phyloP scores from a whole-genome alignment of 2,113 vertebrate species.

The Muntiacus muntjak region DNA sequence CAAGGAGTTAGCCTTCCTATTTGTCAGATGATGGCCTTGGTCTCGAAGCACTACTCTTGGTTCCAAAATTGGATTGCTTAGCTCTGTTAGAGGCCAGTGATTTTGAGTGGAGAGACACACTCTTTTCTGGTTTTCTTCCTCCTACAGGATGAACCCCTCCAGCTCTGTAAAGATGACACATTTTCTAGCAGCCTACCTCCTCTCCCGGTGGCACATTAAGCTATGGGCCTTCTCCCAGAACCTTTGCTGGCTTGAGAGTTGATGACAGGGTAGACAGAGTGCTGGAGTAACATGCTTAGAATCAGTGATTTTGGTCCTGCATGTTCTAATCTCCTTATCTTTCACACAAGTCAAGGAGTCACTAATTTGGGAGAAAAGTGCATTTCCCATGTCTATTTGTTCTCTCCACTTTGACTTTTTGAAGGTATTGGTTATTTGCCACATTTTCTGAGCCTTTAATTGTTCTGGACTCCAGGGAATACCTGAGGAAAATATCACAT shows the following conservation, averaged over 20 bases:
- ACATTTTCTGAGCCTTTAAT: neutral
- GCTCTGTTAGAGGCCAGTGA: neutral
- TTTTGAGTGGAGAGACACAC: neutral
- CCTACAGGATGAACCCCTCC: neutral
- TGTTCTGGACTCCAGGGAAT: neutral
- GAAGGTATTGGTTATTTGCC: neutral
- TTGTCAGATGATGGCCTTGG: neutral
- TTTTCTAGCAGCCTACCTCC: neutral
- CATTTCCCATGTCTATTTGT: neutral
- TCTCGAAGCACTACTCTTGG: neutral
- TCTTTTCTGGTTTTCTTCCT: neutral
- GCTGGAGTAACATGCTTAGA: neutral
- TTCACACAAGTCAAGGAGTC: neutral
- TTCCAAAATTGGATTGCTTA: neutral
- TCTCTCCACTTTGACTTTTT: neutral
- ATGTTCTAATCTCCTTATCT: neutral
- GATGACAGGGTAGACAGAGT: neutral
- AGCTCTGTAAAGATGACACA: neutral
- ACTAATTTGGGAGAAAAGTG: neutral
- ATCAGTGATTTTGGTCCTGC: neutral
- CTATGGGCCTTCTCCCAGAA: neutral
- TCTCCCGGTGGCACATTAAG: neutral
- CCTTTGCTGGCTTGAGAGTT: neutral
- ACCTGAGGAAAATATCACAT: neutral
- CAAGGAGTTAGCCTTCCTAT: neutral